Base-by-base conservation (phyloP, 2,888 invertebrate genomes). In the Aphodius granarius region DNA sequence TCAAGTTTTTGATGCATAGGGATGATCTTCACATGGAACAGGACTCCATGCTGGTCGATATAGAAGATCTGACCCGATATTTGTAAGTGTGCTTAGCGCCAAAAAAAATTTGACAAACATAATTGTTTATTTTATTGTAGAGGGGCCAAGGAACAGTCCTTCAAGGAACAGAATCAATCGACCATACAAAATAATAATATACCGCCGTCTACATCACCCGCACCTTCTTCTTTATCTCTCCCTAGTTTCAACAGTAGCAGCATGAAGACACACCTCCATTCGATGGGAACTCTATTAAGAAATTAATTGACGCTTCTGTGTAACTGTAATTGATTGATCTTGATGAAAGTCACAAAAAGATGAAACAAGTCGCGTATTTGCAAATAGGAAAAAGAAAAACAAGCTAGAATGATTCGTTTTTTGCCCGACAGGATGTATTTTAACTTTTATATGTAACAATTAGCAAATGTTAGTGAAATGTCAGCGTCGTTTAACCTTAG, bases 21-120 rank as follows among this genome's bases (percentile, higher is more conserved):
- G 98, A 99, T 88, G 97, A 98, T 87, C 89, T 98, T 71, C 97
- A 98, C 88, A 98, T 98, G 97, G 95, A 96, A 80, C 97, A 98
- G 87, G 98, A 99, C 87, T 97, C 98, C 64, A 97, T 97, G 94
- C 91, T 98, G 80, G 97, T 98, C 63, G 98, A 98, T 86, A 97
- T 98, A 83, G 98, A 98, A 88, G 98, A 98, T 88, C 91, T 97
- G 81, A 97, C 97, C 66, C 90, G 95, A 89, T 95, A 95, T 87
- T 89, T 95, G 95, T 95, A 88, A 93, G 94, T 90, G n/a, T n/a
- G n/a, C n/a, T n/a, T n/a, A n/a, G n/a, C n/a, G 79, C 78, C 6
- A 71, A 16, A 43, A 16, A 13, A 63, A 63, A 62, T n/a, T 71
- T 6, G 22, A 22, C 13, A 18, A 71, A 63, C 15, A 62, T 62